Percentiles rank a stretch among this genome's conserved stretches.
Evolutionary conservation across 2,797 vertebrate genomes (phyloP).

Genomic region (Premnoplex brunnescens): DNA sequence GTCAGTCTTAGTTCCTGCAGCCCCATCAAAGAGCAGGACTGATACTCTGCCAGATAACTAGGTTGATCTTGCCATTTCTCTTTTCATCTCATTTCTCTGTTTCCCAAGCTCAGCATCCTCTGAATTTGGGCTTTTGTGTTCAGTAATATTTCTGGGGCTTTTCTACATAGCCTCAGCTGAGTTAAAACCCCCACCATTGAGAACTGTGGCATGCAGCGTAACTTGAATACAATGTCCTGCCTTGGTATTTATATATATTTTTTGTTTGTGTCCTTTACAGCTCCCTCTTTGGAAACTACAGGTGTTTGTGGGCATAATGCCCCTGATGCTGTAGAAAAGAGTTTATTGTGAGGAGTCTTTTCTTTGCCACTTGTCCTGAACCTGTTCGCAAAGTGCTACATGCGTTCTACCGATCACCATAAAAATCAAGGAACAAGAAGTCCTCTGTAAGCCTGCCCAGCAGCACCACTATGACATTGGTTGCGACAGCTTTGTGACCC

Average conservation of each 20-base stretch:
- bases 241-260: slow-evolving; percentile 49
- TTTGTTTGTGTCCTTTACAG: slow-evolving; percentile 56
- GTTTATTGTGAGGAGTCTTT: slow-evolving; percentile 80
- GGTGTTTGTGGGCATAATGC: slow-evolving; percentile 84
- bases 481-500: slow-evolving; percentile 84
- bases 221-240: slow-evolving; percentile 62
- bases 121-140: slow-evolving; percentile 5
- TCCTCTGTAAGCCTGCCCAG: slow-evolving; percentile 73
- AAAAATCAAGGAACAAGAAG: slow-evolving; percentile 82
- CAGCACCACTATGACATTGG: slow-evolving; percentile 76
- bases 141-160: slow-evolving; percentile 1
- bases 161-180: slow-evolving; percentile 55
- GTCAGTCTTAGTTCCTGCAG: neutral
- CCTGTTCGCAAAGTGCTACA: slow-evolving; percentile 83
- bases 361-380: slow-evolving; percentile 84
- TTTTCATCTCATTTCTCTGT: neutral
- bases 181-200: slow-evolving; percentile 32
- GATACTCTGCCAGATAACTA: neutral
- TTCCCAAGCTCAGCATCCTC: neutral
- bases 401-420: slow-evolving; percentile 87
- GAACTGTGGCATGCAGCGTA: slow-evolving; percentile 62
- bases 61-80: neutral
- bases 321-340: slow-evolving; percentile 70
- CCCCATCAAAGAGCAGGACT: accelerated
- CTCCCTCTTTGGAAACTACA: slow-evolving; percentile 82